Evolutionary conservation across 2,113 vertebrate genomes (phyloP).

Genomic region (Panthera leo): DNA sequence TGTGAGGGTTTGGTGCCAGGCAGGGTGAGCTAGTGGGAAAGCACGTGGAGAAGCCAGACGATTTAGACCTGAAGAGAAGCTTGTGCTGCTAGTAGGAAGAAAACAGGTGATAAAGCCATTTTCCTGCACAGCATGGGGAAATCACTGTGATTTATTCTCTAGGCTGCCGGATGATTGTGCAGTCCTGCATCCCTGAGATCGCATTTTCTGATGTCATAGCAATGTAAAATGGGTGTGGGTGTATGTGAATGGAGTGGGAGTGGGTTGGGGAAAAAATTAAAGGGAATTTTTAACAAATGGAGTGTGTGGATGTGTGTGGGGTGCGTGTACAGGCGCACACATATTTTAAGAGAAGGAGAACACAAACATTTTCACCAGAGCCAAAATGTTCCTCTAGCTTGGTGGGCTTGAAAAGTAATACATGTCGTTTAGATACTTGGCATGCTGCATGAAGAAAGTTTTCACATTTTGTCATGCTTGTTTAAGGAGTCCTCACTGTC

Average conservation of each 20-base stretch:
- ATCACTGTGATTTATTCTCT: constrained; percentile 74
- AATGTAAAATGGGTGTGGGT: constrained; percentile 71
- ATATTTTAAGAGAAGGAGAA: constrained; percentile 37
- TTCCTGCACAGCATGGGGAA: constrained; percentile 63
- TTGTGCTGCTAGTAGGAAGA: constrained; percentile 30
- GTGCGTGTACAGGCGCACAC: background rate
- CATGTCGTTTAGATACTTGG: constrained; percentile 56
- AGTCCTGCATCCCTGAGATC: constrained; percentile 68
- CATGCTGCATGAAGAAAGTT: constrained; percentile 61
- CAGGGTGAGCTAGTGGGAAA: constrained; percentile 69
- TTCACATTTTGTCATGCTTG: constrained; percentile 78
- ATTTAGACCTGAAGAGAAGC: background rate
- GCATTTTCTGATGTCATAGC: constrained; percentile 80
- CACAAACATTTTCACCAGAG: constrained; percentile 38
- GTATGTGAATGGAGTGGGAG: background rate
- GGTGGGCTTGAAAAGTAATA: constrained; percentile 61
- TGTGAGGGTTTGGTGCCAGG: constrained; percentile 66
- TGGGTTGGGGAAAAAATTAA: constrained; percentile 57
- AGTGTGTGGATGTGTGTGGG: background rate
- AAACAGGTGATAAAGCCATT: constrained; percentile 66
- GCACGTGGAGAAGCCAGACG: background rate
- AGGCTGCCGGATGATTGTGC: constrained; percentile 70
- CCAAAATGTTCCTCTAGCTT: constrained; percentile 63
- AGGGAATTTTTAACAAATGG: constrained; percentile 69
- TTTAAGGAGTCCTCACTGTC: constrained; percentile 74